Base-by-base conservation (phyloP, 2,797 vertebrate species). In the Malurus splendens region DNA sequence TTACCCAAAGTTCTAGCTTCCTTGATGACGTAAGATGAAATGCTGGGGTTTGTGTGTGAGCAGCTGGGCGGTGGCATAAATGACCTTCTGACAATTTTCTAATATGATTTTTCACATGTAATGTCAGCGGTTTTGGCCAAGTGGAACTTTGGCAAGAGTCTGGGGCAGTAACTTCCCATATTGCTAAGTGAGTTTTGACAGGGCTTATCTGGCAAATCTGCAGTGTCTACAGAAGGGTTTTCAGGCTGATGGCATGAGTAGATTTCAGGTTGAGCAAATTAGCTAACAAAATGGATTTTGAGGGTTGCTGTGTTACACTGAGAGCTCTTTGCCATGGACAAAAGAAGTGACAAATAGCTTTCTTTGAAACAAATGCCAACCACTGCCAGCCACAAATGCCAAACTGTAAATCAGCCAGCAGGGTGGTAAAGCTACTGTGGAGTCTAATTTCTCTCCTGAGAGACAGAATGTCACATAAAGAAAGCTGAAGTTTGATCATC, bases 401-500 rank as follows among this genome's bases (percentile, higher is more conserved):
- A 83, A 83, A 38, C 74, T 88, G 48, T 84, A 93, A 90, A 87
- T 90, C 83, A 90, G 68, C 42, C 86, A 92, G 65, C 30, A 73
- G 56, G 68, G 87, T 85, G 18, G 23, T 68, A 59, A 33, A 87
- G 68, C 60, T 90, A 27, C 56, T 59, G 76, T 32, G 61, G 44
- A 57, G 52, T 42, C 30, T 88, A 44, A 77, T 83, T 93, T 87
- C 44, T 83, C 47, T 94, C 59, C 27, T 30, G 41, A 55, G 73
- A 90, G 57, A 90, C 84, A 45, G 52, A 67, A 32, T 54, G 67
- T 91, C 88, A 71, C 33, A 12, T 54, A 47, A 71, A 84, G 67
- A 90, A 92, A 88, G 27, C 56, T 59, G 18, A 7, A 86, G 64
- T 93, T 86, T 90, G 71, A 86, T 86, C 72, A 64, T 70, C 47